A percentile compares a stretch with the other conserved stretches of the same genome.
Conservation (phyloP, 2,113 vertebrate species). For the Vidua chalybeata region DNA sequence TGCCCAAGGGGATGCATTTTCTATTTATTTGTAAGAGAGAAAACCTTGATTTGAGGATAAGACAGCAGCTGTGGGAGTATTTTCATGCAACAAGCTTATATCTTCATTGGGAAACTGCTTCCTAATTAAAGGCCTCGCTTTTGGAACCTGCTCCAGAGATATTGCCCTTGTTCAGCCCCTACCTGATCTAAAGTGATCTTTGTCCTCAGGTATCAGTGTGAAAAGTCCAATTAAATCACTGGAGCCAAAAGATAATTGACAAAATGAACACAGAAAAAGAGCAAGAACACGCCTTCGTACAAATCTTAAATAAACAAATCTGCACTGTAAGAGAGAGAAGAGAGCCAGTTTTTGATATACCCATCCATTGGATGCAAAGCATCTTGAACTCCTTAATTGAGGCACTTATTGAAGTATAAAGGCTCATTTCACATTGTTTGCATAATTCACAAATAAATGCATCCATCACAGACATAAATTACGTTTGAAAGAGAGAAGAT, state of each 20-base stretch:
- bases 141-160: neutral
- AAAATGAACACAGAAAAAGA: neutral
- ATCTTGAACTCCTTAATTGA: neutral
- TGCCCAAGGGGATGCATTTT: neutral
- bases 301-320: neutral
- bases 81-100: neutral
- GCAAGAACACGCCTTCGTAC: neutral
- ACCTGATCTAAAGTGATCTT: neutral
- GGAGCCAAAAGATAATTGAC: neutral
- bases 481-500: neutral
- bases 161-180: neutral
- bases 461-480: neutral
- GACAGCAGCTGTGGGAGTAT: neutral
- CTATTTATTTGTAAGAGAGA: neutral
- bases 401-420: neutral
- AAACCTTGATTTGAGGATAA: neutral
- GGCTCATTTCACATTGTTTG: neutral
- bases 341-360: neutral
- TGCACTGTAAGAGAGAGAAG: neutral
- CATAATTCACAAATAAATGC: neutral
- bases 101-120: neutral
- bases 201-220: neutral
- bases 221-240: neutral
- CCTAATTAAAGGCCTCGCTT: neutral
- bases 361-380: neutral